These are phyloP conservation scores for Thera obeliscata DNA, from an alignment of 2,888 invertebrate genomes.

Conservation along the genomic window DNA sequence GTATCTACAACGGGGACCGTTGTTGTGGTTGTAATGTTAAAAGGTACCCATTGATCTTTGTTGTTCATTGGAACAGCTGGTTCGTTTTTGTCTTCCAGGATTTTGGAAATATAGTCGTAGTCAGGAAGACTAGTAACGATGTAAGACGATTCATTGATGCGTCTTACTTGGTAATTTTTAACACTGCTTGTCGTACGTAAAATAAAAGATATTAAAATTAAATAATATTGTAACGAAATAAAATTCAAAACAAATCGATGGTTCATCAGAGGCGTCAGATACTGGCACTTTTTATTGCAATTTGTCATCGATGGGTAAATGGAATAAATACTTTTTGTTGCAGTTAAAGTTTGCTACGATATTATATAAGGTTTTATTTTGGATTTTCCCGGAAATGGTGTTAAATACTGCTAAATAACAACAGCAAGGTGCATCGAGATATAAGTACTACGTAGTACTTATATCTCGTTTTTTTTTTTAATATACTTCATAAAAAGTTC, in stretches of 20 bases:
- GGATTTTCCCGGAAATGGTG: too few relatives aligned
- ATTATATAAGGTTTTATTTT: too few relatives aligned
- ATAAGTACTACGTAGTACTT: too few relatives aligned
- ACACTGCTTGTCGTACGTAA: slow-evolving; percentile 51
- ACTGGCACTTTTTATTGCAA: background rate
- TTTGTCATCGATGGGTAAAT: background rate
- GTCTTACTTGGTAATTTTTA: slow-evolving; percentile 69
- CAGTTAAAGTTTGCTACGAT: too few relatives aligned
- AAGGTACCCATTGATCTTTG: slow-evolving; percentile 19
- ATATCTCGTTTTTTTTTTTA: too few relatives aligned
- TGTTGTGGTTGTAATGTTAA: slow-evolving; percentile 7
- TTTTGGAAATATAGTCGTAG: slow-evolving; percentile 47
- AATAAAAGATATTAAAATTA: slow-evolving; percentile 53
- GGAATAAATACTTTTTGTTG: background rate
- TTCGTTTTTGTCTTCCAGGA: slow-evolving; percentile 30
- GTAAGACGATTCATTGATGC: slow-evolving; percentile 66
- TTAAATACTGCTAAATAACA: too few relatives aligned
- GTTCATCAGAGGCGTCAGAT: slow-evolving; percentile 18
- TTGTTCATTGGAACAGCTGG: slow-evolving; percentile 29
- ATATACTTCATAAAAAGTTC: too few relatives aligned
- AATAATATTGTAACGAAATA: slow-evolving; percentile 43
- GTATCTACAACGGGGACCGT: slow-evolving; percentile 50
- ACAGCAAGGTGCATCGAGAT: too few relatives aligned
- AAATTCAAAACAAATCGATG: slow-evolving; percentile 25
- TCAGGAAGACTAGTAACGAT: slow-evolving; percentile 67